Conservation (phyloP, 2,113 vertebrate species). For the Chaetodon auriga region DNA sequence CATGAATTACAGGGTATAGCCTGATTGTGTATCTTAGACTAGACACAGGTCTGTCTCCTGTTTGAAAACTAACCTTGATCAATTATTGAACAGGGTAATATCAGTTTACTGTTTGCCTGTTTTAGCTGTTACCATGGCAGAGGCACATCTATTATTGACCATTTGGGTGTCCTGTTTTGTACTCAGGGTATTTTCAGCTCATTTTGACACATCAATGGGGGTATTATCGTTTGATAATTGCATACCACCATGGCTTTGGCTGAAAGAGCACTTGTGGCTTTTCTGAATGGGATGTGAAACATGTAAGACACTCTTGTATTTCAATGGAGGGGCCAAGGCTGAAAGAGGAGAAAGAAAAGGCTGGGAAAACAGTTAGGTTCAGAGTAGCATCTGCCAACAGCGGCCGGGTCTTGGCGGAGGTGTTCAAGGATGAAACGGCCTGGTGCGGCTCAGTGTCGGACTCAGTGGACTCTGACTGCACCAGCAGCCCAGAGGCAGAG, state of each 20-base stretch:
- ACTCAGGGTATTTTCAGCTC: conserved; percentile 73
- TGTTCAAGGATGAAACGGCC: conserved; percentile 88
- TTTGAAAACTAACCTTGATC: conserved; percentile 70
- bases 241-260: conserved; percentile 21
- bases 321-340: conserved; percentile 82
- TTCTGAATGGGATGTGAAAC: conserved; percentile 70
- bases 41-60: conserved; percentile 38
- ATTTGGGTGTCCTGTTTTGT: conserved; percentile 76
- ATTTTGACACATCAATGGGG: conserved; percentile 68
- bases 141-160: conserved; percentile 89
- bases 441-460: conserved; percentile 73
- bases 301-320: conserved; percentile 79
- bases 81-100: conserved; percentile 88
- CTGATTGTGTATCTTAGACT: conserved; percentile 20
- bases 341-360: conserved; percentile 78
- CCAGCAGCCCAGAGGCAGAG: conserved; percentile 87
- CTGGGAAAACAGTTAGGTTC: conserved; percentile 90
- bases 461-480: conserved; percentile 89
- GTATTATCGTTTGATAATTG: conserved; percentile 65
- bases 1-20: background rate
- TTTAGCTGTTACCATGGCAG: conserved; percentile 94
- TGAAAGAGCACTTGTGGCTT: conserved; percentile 37
- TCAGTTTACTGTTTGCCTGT: conserved; percentile 89
- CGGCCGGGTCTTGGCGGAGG: conserved; percentile 93
- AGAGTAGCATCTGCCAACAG: conserved; percentile 94